These are phyloP conservation scores for Saimiri boliviensis DNA, from an alignment of 2,113 vertebrate genomes.

Conservation along the genomic window DNA sequence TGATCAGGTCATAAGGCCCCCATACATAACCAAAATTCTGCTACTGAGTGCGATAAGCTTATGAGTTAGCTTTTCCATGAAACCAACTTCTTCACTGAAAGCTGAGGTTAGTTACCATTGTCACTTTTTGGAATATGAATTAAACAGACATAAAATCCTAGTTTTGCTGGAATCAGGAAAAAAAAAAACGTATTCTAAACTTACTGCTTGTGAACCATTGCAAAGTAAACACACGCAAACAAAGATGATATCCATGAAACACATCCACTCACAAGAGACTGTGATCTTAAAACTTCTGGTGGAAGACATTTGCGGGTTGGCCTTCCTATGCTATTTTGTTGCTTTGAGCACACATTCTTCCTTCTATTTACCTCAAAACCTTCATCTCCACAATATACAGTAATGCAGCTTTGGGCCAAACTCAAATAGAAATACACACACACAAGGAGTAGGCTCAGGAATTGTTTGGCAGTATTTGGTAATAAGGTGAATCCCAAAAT, in stretches of 20 bases:
- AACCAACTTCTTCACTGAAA: background rate
- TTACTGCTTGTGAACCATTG: background rate
- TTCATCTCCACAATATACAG: background rate
- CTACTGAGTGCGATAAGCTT: background rate
- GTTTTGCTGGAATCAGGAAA: background rate
- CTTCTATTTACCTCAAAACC: background rate
- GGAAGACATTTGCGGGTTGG: background rate
- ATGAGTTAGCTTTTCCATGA: background rate
- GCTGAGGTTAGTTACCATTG: background rate
- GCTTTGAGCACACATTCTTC: background rate
- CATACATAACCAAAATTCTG: background rate
- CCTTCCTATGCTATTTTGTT: background rate
- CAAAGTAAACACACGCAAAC: background rate
- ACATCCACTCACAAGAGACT: background rate
- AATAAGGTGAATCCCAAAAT: background rate
- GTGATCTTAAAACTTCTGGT: background rate
- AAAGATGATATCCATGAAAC: too few species aligned
- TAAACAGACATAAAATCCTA: background rate
- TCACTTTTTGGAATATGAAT: background rate
- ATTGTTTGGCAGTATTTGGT: background rate
- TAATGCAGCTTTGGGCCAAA: background rate
- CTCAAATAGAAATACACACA: background rate
- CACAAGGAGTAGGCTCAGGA: background rate
- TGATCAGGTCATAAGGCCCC: background rate
- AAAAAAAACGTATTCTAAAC: background rate